Conservation (phyloP, 1,140 invertebrate genomes). For the Aphelenchoides fujianensis region DNA sequence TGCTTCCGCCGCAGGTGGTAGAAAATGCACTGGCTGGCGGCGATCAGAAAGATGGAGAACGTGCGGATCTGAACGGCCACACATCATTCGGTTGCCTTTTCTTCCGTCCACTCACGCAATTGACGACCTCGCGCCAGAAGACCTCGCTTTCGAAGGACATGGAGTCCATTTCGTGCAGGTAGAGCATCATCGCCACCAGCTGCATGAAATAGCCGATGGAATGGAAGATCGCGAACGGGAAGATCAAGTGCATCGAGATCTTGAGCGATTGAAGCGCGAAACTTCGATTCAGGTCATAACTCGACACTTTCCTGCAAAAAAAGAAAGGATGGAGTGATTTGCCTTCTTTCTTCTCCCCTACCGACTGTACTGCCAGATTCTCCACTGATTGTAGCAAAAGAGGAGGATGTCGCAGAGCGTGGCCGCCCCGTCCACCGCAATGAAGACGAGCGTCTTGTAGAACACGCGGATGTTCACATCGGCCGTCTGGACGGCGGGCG, state of each 20-base stretch:
- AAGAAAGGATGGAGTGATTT: not conserved
- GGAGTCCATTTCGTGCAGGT: not conserved
- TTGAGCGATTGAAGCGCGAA: not conserved
- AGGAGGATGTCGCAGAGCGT: not conserved
- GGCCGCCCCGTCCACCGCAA: not conserved
- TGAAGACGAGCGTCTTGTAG: not conserved
- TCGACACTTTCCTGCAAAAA: not conserved
- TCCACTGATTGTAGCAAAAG: not conserved
- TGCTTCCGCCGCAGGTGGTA: not conserved
- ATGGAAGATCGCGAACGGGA: not conserved
- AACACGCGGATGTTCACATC: not conserved
- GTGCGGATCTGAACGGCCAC: not conserved
- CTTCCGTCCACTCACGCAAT: not conserved
- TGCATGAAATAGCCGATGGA: not conserved
- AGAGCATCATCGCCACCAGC: not conserved
- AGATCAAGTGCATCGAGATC: not conserved
- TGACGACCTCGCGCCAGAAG: not conserved
- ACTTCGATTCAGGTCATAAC: not conserved
- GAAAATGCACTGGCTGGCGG: not conserved
- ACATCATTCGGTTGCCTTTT: not conserved
- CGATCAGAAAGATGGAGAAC: not conserved
- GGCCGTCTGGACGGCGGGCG: not conserved
- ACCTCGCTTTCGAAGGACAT: not conserved
- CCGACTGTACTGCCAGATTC: too few species aligned
- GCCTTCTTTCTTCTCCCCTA: too few species aligned